Percentiles rank a stretch among this genome's conserved stretches.
Conservation (phyloP, 2,888 invertebrate species). For the Perithous albicinctus region DNA sequence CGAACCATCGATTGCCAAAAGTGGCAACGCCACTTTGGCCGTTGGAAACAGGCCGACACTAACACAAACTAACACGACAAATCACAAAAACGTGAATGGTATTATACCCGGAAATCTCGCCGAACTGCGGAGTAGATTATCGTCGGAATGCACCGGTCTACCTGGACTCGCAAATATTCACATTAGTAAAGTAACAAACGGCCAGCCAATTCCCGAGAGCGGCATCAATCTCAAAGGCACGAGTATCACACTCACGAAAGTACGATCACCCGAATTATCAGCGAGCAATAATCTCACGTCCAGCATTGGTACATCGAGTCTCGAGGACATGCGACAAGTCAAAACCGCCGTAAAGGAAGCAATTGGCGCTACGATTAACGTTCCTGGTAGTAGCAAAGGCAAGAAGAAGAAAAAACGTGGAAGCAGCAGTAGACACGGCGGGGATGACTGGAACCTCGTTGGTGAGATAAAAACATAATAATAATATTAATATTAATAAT, state of each 20-base stretch:
- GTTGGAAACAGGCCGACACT: conserved; percentile 63
- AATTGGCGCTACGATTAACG: conserved; percentile 73
- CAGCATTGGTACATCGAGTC: conserved; percentile 66
- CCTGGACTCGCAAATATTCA: conserved; percentile 82
- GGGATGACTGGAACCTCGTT: conserved; percentile 85
- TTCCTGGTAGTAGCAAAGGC: conserved; percentile 73
- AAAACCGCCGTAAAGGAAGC: conserved; percentile 74
- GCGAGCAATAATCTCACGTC: conserved; percentile 2
- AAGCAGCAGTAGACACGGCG: conserved; percentile 80
- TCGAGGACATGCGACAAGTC: conserved; percentile 70
- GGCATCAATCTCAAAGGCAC: conserved; percentile 83
- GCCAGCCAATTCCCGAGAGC: conserved; percentile 82
- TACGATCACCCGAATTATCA: conserved; percentile 71
- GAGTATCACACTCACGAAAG: conserved; percentile 83
- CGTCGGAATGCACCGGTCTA: conserved; percentile 78
- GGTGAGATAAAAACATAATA: conserved; percentile 83
- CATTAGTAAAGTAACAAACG: conserved; percentile 83
- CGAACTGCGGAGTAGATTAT: conserved; percentile 78
- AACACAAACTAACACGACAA: conserved; percentile 57
- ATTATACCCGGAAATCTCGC: conserved; percentile 79
- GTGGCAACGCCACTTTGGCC: conserved; percentile 50
- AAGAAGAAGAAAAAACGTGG: conserved; percentile 84
- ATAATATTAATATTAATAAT: conserved; percentile 31
- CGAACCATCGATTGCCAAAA: conserved; percentile 68
- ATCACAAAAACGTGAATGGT: conserved; percentile 76